Evolutionary conservation across 2,797 vertebrate genomes (phyloP).

Genomic region (Sylvia borin): DNA sequence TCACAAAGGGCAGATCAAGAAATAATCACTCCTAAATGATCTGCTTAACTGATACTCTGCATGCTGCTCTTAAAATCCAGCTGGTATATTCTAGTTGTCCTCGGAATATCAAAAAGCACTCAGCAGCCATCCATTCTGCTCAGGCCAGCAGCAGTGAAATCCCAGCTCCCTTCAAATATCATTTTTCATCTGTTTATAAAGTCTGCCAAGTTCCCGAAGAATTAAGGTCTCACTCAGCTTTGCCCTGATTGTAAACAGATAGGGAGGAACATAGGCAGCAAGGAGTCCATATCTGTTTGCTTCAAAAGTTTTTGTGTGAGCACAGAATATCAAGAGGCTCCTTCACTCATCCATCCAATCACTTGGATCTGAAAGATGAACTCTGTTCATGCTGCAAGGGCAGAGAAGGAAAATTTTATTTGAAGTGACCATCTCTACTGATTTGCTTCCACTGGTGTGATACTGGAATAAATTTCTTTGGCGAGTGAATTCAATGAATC

Average conservation of each 20-base stretch:
- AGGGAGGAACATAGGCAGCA: neutral
- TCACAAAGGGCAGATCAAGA: neutral
- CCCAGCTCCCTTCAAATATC: neutral
- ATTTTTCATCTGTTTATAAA: constrained; percentile 36
- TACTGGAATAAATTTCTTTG: neutral
- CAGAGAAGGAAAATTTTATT: neutral
- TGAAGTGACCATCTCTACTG: neutral
- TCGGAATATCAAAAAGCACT: neutral
- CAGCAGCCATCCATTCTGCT: neutral
- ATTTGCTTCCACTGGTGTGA: neutral
- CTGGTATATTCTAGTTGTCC: neutral
- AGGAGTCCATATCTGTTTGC: neutral
- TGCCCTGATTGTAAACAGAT: constrained; percentile 12
- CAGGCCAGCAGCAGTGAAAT: neutral
- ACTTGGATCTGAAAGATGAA: neutral
- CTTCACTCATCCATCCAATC: neutral
- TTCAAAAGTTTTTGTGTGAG: neutral
- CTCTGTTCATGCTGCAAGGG: neutral
- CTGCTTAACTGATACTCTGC: neutral
- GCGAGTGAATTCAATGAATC: neutral
- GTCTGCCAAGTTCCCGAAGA: neutral
- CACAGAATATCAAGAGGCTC: constrained; percentile 6
- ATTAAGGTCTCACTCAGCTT: neutral
- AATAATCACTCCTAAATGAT: neutral
- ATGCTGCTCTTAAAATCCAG: neutral